Percentiles rank a stretch among this genome's conserved stretches.
These are phyloP conservation scores for Rhinoptilus africanus DNA, from an alignment of 2,113 vertebrate species.

Conservation along the genomic window DNA sequence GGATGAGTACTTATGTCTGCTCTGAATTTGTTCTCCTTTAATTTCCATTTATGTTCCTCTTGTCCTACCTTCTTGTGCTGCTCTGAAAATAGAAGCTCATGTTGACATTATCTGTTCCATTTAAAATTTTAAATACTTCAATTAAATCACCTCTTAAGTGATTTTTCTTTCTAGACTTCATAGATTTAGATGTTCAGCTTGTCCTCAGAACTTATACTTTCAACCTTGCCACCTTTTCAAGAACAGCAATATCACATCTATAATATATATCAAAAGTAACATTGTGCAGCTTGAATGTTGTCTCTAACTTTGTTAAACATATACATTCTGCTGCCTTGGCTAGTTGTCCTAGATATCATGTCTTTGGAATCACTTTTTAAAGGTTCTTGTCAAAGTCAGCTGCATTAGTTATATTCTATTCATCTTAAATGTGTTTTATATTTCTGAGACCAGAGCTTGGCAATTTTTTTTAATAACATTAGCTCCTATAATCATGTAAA, in stretches of 20 bases:
- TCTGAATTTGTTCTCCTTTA: constrained; percentile 68
- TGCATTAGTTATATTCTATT: neutral
- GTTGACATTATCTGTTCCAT: constrained; percentile 65
- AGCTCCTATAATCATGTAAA: constrained; percentile 37
- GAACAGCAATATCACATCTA: constrained; percentile 31
- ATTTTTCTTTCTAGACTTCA: constrained; percentile 52
- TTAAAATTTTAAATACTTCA: constrained; percentile 70
- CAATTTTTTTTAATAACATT: neutral
- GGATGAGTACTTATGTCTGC: constrained; percentile 35
- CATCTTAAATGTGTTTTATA: constrained; percentile 16
- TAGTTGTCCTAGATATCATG: neutral
- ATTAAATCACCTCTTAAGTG: constrained; percentile 63
- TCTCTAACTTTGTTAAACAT: neutral
- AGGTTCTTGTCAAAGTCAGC: constrained; percentile 40
- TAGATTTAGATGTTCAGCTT: constrained; percentile 45
- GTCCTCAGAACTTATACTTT: constrained; percentile 52
- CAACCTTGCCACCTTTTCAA: constrained; percentile 66
- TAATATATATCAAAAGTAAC: constrained; percentile 39
- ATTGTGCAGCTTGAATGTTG: constrained; percentile 4
- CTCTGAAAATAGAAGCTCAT: constrained; percentile 56
- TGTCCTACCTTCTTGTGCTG: constrained; percentile 50
- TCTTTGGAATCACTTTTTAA: constrained; percentile 59
- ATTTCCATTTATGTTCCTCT: constrained; percentile 61
- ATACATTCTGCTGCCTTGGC: neutral
- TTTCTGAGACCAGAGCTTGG: neutral